phyloP scores from a whole-genome alignment of 2,797 vertebrate genomes.

The Bradypodion ventrale region DNA sequence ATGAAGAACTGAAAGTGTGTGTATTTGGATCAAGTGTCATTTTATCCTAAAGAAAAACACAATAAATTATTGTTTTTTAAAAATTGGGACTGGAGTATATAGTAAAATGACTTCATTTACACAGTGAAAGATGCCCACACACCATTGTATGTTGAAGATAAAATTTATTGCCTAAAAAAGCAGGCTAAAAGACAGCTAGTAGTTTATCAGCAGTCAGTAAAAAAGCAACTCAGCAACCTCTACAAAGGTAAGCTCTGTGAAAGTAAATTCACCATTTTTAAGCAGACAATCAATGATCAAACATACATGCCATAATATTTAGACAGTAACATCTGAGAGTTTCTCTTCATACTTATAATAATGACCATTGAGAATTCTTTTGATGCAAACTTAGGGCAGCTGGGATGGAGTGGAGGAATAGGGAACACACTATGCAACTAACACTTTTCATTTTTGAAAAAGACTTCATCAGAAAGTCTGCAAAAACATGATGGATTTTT shows the following conservation, averaged over 20 bases:
- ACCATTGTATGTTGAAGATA: not conserved
- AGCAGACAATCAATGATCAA: not conserved
- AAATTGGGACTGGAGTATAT: fast-evolving
- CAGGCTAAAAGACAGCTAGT: not conserved
- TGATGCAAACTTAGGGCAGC: not conserved
- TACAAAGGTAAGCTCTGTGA: not conserved
- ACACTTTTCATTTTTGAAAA: not conserved
- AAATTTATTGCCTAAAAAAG: not conserved
- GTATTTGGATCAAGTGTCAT: slow-evolving; percentile 74
- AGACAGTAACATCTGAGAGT: not conserved
- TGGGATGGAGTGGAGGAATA: not conserved
- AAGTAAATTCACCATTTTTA: not conserved
- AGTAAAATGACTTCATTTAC: not conserved
- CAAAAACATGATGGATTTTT: not conserved
- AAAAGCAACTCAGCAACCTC: not conserved
- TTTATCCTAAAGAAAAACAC: slow-evolving; percentile 76
- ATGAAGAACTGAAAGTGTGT: slow-evolving; percentile 91
- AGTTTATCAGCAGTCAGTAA: not conserved
- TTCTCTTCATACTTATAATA: not conserved
- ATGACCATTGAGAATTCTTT: not conserved
- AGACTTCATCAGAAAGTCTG: not conserved
- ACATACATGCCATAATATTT: not conserved
- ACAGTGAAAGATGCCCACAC: not conserved
- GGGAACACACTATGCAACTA: not conserved
- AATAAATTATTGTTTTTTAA: not conserved